phyloP scores from a whole-genome alignment of 2,888 invertebrate genomes.

The Megastigmus dorsalis region DNA sequence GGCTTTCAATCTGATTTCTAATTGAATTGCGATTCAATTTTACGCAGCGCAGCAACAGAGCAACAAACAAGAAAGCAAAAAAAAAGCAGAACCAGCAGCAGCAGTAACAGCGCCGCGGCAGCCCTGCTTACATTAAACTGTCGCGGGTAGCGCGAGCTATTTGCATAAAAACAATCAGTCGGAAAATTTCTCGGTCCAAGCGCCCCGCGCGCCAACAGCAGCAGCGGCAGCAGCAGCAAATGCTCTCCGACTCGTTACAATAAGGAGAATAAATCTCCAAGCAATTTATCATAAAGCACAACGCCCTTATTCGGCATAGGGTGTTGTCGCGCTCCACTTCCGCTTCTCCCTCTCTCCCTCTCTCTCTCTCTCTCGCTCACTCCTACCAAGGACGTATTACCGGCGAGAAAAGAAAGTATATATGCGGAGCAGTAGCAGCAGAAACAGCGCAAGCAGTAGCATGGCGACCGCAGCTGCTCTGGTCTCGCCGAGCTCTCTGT shows the following conservation, averaged over 20 bases:
- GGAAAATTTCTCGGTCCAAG: constrained; percentile 33
- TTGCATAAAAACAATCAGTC: constrained; percentile 55
- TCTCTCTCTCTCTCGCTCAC: neutral
- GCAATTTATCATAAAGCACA: constrained; percentile 48
- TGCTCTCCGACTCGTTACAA: constrained; percentile 13
- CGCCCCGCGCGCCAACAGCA: too few species aligned
- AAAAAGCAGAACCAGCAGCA: neutral
- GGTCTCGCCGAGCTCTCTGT: too few species aligned
- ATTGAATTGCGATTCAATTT: constrained; percentile 43
- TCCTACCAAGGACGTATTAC: constrained; percentile 16
- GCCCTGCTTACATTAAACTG: constrained; percentile 46
- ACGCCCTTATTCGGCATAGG: constrained; percentile 15
- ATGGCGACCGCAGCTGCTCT: neutral
- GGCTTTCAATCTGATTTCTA: neutral
- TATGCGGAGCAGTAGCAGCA: too few species aligned
- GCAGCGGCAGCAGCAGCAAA: too few species aligned
- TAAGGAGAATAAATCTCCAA: constrained; percentile 47
- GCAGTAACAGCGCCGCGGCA: neutral
- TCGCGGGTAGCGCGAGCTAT: constrained; percentile 11
- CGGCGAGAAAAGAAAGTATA: neutral
- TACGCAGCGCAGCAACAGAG: neutral
- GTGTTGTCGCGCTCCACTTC: constrained; percentile 5
- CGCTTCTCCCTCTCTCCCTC: neutral
- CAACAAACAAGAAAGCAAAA: neutral
- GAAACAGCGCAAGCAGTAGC: neutral